Conservation (phyloP, 2,888 invertebrate species). For the Pelosia muscerda region DNA sequence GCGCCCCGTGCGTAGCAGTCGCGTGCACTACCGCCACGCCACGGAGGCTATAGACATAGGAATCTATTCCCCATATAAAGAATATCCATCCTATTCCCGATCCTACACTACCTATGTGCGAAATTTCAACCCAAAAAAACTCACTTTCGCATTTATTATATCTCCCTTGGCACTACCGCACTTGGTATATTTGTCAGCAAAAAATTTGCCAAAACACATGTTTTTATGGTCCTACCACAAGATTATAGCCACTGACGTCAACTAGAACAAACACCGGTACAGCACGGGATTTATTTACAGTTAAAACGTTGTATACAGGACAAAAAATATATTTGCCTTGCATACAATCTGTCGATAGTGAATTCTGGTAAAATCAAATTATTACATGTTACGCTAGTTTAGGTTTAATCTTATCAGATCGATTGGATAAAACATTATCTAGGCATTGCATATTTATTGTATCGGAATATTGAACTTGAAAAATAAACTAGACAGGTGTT, state of each 20-base stretch:
- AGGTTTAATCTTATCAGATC: background rate
- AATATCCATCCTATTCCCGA: no score
- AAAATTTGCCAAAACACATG: no score
- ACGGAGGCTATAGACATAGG: no score
- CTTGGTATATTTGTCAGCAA: no score
- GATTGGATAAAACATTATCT: background rate
- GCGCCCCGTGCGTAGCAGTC: no score
- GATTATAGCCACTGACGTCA: constrained; percentile 7
- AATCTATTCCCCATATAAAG: no score
- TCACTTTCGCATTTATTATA: no score
- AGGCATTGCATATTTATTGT: background rate
- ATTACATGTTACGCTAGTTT: background rate
- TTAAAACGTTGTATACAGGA: background rate
- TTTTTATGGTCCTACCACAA: background rate
- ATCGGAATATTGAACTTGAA: background rate
- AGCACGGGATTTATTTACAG: background rate
- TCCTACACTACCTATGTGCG: no score
- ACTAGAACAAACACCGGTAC: background rate
- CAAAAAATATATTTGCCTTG: background rate
- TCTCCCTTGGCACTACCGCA: no score
- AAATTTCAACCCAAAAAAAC: no score
- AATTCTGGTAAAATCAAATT: background rate
- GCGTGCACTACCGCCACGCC: no score
- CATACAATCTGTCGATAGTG: background rate
- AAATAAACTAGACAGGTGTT: background rate